Evolutionary conservation across 2,113 vertebrate species (phyloP).

Genomic region (Nothoprocta perdicaria): DNA sequence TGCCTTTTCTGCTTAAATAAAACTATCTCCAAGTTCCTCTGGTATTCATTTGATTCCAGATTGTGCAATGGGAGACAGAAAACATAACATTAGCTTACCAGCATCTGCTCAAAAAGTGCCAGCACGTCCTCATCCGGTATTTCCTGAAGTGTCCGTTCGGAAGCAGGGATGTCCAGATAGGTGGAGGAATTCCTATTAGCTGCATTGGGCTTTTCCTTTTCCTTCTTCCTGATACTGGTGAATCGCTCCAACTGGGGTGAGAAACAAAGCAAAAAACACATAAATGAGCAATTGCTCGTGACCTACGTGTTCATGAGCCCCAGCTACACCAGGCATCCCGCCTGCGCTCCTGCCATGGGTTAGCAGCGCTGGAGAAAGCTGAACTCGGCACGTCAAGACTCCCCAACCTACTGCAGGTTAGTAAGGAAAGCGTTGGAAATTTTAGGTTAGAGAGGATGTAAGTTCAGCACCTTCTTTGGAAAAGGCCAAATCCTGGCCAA

Average conservation of each 20-base stretch:
- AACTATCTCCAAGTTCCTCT: background rate
- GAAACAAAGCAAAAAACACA: background rate
- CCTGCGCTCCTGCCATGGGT: background rate
- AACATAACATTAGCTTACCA: constrained; percentile 78
- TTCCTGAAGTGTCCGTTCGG: constrained; percentile 77
- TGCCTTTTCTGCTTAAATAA: background rate
- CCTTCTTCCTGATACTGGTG: constrained; percentile 94
- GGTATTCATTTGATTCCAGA: background rate
- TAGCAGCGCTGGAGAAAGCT: background rate
- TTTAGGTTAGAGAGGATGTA: background rate
- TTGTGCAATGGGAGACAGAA: background rate
- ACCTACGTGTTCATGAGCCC: too few relatives aligned
- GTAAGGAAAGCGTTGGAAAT: background rate
- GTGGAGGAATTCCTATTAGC: constrained; percentile 84
- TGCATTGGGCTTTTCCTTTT: constrained; percentile 84
- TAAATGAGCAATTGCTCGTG: background rate
- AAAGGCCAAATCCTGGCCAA: background rate
- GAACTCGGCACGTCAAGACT: too few relatives aligned
- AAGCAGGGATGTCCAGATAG: constrained; percentile 78
- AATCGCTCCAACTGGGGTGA: constrained; percentile 87
- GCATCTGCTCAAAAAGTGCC: constrained; percentile 91
- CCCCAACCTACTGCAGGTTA: too few relatives aligned
- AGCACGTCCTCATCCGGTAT: constrained; percentile 85
- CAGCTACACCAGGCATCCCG: background rate
- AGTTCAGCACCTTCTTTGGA: background rate